phyloP scores from a whole-genome alignment of 2,113 vertebrate genomes.

The Lonchura striata region DNA sequence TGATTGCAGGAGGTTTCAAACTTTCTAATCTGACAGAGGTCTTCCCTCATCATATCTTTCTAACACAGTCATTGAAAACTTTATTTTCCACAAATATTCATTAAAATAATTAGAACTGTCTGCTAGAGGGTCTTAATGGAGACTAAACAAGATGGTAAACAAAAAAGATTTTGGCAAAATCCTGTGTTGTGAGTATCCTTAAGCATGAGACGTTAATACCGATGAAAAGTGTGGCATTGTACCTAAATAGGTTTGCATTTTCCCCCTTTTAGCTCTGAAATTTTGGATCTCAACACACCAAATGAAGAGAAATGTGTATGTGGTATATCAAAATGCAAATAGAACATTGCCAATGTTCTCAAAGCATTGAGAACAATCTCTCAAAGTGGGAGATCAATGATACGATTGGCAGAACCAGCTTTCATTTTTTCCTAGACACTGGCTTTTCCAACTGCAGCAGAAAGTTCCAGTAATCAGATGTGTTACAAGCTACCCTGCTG shows the following conservation, averaged over 20 bases:
- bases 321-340: neutral
- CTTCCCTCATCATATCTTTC: neutral
- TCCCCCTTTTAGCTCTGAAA: neutral
- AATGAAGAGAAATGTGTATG: neutral
- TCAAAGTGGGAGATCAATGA: neutral
- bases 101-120: neutral
- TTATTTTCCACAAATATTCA: neutral
- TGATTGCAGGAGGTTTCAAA: neutral
- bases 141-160: neutral
- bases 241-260: neutral
- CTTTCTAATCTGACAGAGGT: neutral
- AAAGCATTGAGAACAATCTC: neutral
- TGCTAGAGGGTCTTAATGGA: neutral
- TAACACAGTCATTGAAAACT: neutral
- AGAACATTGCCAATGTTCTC: neutral
- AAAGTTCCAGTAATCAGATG: conserved; percentile 48
- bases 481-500: conserved; percentile 30
- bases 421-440: neutral
- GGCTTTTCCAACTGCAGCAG: conserved; percentile 37
- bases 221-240: neutral
- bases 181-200: neutral
- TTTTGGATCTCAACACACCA: neutral
- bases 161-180: neutral
- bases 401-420: conserved; percentile 17
- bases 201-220: neutral